phyloP scores from a whole-genome alignment of 2,113 vertebrate genomes.

The Pterocles burchelli region DNA sequence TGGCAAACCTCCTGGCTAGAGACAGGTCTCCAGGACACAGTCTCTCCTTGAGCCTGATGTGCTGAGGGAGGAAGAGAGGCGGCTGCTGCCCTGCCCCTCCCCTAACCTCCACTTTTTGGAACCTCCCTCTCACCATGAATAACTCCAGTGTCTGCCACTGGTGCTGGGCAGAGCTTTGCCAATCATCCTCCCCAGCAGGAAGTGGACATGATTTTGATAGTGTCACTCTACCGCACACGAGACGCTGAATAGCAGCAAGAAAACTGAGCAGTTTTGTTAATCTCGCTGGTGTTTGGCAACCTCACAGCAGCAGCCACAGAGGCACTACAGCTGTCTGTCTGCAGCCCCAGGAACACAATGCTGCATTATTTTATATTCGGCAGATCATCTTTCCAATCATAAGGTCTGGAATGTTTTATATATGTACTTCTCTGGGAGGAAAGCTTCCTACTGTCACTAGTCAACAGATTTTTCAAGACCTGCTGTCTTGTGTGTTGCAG shows the following conservation, averaged over 20 bases:
- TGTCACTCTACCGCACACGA: constrained; percentile 60
- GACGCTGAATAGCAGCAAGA: constrained; percentile 62
- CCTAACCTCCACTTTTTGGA: constrained; percentile 42
- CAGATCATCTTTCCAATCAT: constrained; percentile 69
- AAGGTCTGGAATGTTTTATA: constrained; percentile 62
- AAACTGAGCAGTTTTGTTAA: constrained; percentile 73
- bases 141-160: constrained; percentile 53
- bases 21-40: neutral
- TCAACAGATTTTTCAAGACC: constrained; percentile 33
- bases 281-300: constrained; percentile 61
- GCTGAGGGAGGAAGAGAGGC: constrained; percentile 19
- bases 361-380: constrained; percentile 58
- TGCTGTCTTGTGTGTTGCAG: neutral
- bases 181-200: constrained; percentile 61
- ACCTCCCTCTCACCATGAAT: constrained; percentile 49
- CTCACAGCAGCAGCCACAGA: constrained; percentile 64
- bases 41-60: neutral
- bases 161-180: constrained; percentile 57
- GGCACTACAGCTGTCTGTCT: constrained; percentile 69
- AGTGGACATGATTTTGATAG: constrained; percentile 69
- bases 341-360: constrained; percentile 56
- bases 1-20: neutral
- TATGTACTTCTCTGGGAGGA: constrained; percentile 44
- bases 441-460: constrained; percentile 54
- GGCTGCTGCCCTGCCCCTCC: constrained; percentile 19